Evolutionary conservation across 1,140 invertebrate species (phyloP).

Genomic region (Bombus balteatus): DNA sequence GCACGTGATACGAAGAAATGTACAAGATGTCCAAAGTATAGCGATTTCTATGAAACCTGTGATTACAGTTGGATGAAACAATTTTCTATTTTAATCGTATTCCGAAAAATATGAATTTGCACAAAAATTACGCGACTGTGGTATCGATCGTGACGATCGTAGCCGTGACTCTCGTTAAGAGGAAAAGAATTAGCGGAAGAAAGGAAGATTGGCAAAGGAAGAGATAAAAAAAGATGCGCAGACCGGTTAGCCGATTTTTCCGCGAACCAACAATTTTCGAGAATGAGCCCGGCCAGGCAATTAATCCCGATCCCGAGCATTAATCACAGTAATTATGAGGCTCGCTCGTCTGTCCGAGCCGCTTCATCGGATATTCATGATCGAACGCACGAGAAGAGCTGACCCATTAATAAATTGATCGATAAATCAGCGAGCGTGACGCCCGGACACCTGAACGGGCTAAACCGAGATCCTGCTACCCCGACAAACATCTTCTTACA

Average conservation of each 20-base stretch:
- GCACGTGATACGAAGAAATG: too few species aligned
- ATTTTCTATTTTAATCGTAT: too few species aligned
- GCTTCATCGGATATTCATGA: constrained; percentile 66
- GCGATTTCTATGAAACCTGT: too few species aligned
- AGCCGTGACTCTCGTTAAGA: too few species aligned
- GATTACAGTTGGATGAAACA: too few species aligned
- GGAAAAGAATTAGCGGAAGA: not conserved
- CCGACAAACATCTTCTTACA: not conserved
- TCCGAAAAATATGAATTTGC: too few species aligned
- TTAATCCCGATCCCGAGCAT: constrained; percentile 47
- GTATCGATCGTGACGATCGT: too few species aligned
- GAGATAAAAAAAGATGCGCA: not conserved
- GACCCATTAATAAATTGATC: constrained; percentile 68
- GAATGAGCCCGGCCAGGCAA: constrained; percentile 17
- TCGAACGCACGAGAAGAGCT: constrained; percentile 58
- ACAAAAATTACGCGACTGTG: too few species aligned
- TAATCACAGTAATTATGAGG: constrained; percentile 57
- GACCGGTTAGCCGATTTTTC: not conserved
- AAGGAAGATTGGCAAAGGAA: not conserved
- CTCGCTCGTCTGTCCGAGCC: constrained; percentile 43
- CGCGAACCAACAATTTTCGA: constrained; percentile 6
- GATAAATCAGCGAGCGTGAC: constrained; percentile 60
- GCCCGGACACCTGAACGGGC: constrained; percentile 33
- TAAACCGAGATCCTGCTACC: not conserved
- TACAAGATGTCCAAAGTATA: too few species aligned